phyloP scores from a whole-genome alignment of 2,113 vertebrate genomes.

The Scolopax mira region DNA sequence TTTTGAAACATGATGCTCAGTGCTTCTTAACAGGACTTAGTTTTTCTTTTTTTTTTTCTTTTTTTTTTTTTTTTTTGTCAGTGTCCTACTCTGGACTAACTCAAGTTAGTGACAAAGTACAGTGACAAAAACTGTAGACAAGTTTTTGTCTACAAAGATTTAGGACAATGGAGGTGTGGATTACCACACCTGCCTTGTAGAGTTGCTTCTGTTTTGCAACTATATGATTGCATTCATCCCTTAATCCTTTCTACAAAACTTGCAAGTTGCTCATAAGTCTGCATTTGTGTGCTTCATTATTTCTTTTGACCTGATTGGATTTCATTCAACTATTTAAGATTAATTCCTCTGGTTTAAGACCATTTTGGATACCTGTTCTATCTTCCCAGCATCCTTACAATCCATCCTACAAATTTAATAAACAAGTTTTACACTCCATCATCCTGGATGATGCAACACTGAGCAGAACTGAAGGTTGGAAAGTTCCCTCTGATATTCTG shows the following conservation, averaged over 20 bases:
- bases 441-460: neutral
- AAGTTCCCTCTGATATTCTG: neutral
- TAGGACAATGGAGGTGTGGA: neutral
- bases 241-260: neutral
- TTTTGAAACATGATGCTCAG: neutral
- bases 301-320: neutral
- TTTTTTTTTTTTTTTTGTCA: neutral
- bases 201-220: neutral
- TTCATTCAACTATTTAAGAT: neutral
- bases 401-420: neutral
- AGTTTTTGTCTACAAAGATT: too few species aligned
- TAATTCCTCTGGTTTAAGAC: neutral
- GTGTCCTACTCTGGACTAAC: neutral
- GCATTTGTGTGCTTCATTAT: neutral
- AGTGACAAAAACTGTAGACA: neutral
- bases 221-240: neutral
- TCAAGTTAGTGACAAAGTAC: neutral
- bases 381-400: neutral
- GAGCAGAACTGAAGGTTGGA: neutral
- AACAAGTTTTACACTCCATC: neutral
- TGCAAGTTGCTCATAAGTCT: neutral
- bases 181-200: neutral
- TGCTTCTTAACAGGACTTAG: neutral
- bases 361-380: neutral
- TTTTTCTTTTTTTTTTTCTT: neutral